Evolutionary conservation across 2,888 invertebrate species (phyloP).

Genomic region (Scaptomyza tumidula): DNA sequence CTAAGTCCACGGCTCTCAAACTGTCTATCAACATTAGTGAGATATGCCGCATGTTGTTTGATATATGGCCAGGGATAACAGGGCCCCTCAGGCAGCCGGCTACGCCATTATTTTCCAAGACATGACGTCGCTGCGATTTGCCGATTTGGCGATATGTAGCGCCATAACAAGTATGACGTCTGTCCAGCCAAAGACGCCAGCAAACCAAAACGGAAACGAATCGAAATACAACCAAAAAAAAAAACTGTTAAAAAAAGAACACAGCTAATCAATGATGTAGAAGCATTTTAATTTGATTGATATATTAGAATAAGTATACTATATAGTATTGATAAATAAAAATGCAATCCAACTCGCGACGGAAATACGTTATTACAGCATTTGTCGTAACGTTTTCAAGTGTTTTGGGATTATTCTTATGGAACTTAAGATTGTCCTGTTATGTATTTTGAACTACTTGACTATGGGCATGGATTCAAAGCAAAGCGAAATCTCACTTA

Average conservation of each 20-base stretch:
- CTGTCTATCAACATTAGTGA: conserved; percentile 43
- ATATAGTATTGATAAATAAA: too few relatives aligned
- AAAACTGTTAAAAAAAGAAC: conserved; percentile 17
- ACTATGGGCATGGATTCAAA: too few relatives aligned
- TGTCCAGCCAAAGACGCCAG: too few relatives aligned
- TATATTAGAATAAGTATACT: conserved; percentile 9
- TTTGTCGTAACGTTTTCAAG: background rate
- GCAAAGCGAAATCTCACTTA: too few relatives aligned
- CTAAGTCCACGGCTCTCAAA: conserved; percentile 41
- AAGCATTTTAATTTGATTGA: conserved; percentile 36
- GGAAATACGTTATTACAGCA: background rate
- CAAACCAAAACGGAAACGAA: background rate
- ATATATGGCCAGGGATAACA: conserved; percentile 29
- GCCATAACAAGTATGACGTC: conserved; percentile 50
- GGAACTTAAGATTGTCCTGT: background rate
- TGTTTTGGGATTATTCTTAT: background rate
- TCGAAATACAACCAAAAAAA: too few relatives aligned
- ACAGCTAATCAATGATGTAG: conserved; percentile 29
- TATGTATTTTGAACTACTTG: background rate
- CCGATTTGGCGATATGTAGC: too few relatives aligned
- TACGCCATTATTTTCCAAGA: conserved; percentile 43
- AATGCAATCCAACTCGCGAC: too few relatives aligned
- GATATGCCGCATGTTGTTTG: conserved; percentile 1
- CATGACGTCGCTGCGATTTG: conserved; percentile 35
- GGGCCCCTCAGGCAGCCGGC: background rate